Evolutionary conservation across 1,140 invertebrate species (phyloP).

Genomic region (Lasioglossum albipes): DNA sequence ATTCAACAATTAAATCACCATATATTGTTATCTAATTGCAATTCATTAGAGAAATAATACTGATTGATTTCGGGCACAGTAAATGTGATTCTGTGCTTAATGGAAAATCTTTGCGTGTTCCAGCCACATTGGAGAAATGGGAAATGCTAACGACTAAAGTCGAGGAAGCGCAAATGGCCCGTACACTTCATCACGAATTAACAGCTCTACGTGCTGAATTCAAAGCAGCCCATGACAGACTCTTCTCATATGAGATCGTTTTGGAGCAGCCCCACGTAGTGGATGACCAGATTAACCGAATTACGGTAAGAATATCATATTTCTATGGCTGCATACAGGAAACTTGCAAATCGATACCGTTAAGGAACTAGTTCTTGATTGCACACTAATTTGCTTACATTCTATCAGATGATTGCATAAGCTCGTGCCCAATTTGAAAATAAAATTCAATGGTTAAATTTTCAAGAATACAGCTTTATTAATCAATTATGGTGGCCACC

Average conservation of each 20-base stretch:
- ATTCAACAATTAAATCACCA: no score
- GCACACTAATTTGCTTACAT: no score
- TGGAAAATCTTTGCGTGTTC: conserved; percentile 58
- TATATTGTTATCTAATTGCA: no score
- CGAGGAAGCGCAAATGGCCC: conserved; percentile 79
- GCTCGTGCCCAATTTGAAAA: no score
- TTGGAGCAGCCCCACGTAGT: conserved; percentile 77
- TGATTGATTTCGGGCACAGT: no score
- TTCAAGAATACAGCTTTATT: no score
- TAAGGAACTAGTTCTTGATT: no score
- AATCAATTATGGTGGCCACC: no score
- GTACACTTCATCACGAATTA: conserved; percentile 79
- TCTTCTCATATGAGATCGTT: conserved; percentile 72
- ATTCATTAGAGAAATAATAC: no score
- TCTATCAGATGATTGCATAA: no score
- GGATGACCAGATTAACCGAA: conserved; percentile 79
- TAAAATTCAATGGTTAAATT: no score
- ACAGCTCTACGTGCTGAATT: conserved; percentile 74
- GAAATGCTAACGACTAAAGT: conserved; percentile 80
- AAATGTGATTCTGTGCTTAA: no score
- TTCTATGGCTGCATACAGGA: neutral
- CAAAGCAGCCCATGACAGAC: conserved; percentile 71
- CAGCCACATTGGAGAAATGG: conserved; percentile 83
- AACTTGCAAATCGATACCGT: neutral
- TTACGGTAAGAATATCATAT: conserved; percentile 77